Conservation (phyloP, 2,113 vertebrate genomes). For the Axis porcinus region DNA sequence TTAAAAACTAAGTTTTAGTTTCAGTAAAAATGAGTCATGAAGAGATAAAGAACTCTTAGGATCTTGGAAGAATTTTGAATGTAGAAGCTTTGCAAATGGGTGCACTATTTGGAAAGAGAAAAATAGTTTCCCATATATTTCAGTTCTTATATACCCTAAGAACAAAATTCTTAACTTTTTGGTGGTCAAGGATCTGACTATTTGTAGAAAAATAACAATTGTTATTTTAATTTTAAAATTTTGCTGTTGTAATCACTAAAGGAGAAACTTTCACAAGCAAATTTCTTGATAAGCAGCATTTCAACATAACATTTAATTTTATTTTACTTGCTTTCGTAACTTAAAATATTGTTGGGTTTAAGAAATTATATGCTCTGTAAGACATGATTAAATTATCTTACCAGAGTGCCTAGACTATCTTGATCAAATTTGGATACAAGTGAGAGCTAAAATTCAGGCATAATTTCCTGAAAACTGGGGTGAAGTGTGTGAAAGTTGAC, state of each 20-base stretch:
- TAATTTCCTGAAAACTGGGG: conserved; percentile 49
- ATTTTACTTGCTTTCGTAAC: not conserved
- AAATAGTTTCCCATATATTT: not conserved
- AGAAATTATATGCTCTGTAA: conserved; percentile 42
- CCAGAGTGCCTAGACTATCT: conserved; percentile 30
- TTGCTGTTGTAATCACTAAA: not conserved
- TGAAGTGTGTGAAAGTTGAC: not conserved
- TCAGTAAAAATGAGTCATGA: not conserved
- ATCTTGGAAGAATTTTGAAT: not conserved
- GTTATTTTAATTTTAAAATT: not conserved
- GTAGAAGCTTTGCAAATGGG: not conserved
- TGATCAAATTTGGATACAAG: conserved; percentile 41
- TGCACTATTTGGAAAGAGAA: not conserved
- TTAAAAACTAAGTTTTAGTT: not conserved
- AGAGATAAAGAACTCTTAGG: not conserved
- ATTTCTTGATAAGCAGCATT: not conserved
- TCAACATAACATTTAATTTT: not conserved
- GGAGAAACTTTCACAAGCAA: conserved; percentile 29
- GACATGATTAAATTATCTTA: conserved; percentile 69
- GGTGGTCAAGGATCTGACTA: not conserved
- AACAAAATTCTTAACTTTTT: not conserved
- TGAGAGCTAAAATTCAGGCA: conserved; percentile 52
- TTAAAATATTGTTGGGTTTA: conserved; percentile 59
- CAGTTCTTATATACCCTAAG: not conserved
- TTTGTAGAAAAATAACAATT: not conserved